These are phyloP conservation scores for Cosmorhoe ocellata DNA, from an alignment of 2,888 invertebrate genomes.

Conservation along the genomic window DNA sequence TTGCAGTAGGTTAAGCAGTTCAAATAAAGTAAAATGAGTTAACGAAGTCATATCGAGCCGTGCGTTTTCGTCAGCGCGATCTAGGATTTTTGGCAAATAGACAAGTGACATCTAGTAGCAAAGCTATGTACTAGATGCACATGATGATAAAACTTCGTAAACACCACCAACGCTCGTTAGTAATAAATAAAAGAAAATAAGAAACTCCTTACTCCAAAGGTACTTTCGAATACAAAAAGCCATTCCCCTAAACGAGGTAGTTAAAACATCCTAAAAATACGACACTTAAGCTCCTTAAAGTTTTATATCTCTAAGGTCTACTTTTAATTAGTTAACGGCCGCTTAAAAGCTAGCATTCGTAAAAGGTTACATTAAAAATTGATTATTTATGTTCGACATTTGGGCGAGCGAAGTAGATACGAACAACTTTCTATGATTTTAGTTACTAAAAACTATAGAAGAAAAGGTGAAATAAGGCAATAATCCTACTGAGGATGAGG, in stretches of 20 bases:
- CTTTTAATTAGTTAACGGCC: constrained; percentile 40
- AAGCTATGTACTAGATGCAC: no score
- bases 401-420: not conserved
- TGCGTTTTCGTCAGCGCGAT: no score
- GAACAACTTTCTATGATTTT: no score
- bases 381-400: constrained; percentile 23
- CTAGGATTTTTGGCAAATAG: no score
- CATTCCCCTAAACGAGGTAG: constrained; percentile 21
- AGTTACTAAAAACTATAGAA: no score
- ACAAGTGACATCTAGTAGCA: no score
- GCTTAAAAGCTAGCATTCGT: constrained; percentile 34
- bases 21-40: no score
- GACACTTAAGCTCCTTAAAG: constrained; percentile 21
- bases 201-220: not conserved
- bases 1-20: no score
- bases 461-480: no score
- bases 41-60: no score
- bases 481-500: no score
- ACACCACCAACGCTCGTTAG: not conserved
- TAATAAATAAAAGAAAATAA: constrained; percentile 1
- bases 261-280: constrained; percentile 32
- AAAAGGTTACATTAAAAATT: constrained; percentile 29
- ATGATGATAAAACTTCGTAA: no score
- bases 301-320: constrained; percentile 30
- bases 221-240: constrained; percentile 15